A percentile compares a stretch with the other conserved stretches of the same genome.
Conservation (phyloP, 2,797 vertebrate species). For the Streptopelia turtur region DNA sequence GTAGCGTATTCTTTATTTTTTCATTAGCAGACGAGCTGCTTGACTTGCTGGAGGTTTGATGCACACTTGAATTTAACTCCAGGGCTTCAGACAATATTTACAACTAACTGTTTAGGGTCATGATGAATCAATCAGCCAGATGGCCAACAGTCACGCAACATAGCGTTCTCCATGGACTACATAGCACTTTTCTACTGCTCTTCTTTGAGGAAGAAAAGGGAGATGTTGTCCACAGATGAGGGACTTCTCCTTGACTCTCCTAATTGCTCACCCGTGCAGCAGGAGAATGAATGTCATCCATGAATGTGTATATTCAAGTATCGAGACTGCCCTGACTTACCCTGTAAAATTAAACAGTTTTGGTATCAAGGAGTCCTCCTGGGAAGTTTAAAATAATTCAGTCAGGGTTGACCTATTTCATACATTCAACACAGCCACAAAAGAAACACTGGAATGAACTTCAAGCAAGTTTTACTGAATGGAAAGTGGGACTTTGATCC, state of each 20-base stretch:
- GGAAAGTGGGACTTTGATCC: background rate
- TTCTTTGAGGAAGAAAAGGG: background rate
- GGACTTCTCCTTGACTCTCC: conserved; percentile 14
- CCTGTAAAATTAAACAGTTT: conserved; percentile 46
- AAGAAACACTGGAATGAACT: background rate
- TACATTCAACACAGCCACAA: background rate
- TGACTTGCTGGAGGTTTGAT: conserved; percentile 1
- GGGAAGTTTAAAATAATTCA: conserved; percentile 33
- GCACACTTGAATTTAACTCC: background rate
- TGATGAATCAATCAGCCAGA: conserved; percentile 57
- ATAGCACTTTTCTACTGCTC: background rate
- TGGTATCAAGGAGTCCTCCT: conserved; percentile 10
- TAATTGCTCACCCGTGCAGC: conserved; percentile 45
- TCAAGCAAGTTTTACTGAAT: conserved; percentile 1
- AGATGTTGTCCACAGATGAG: conserved; percentile 1
- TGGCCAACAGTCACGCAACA: conserved; percentile 31
- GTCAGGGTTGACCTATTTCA: conserved; percentile 41
- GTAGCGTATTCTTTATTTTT: background rate
- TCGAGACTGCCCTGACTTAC: background rate
- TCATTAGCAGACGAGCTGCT: background rate
- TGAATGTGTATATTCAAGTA: conserved; percentile 1
- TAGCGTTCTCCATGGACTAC: background rate
- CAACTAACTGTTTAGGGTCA: background rate
- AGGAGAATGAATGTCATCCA: conserved; percentile 39
- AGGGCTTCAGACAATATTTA: conserved; percentile 1